Percentiles rank a stretch among this genome's conserved stretches.
Evolutionary conservation across 1,140 invertebrate genomes (phyloP).

Genomic region (Pomacea maculata): DNA sequence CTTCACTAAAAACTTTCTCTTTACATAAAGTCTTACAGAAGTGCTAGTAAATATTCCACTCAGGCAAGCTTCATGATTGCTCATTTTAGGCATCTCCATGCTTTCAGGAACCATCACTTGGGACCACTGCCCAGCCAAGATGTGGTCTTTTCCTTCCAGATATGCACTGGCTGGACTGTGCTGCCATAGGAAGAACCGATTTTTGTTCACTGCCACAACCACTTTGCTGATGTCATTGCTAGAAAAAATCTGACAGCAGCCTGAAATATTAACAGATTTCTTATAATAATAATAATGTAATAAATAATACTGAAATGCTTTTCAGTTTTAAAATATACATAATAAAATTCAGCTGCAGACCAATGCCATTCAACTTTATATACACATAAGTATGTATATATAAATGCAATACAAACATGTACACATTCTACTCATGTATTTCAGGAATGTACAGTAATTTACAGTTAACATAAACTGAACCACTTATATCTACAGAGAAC

Average conservation of each 20-base stretch:
- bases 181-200: slow-evolving; percentile 56
- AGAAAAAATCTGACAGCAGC: slow-evolving; percentile 40
- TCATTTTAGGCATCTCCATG: slow-evolving; percentile 39
- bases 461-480: too few species aligned
- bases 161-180: slow-evolving; percentile 38
- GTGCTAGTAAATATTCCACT: slow-evolving; percentile 51
- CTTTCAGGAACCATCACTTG: slow-evolving; percentile 41
- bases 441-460: too few species aligned
- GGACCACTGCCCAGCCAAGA: slow-evolving; percentile 54
- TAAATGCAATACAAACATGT: too few species aligned
- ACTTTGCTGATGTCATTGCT: slow-evolving; percentile 54
- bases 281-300: too few species aligned
- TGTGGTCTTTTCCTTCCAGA: slow-evolving; percentile 39
- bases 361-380: too few species aligned
- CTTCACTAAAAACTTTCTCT: background rate
- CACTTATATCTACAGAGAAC: too few species aligned
- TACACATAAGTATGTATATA: too few species aligned
- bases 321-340: too few species aligned
- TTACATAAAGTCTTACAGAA: slow-evolving; percentile 36
- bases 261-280: slow-evolving; percentile 26
- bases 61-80: slow-evolving; percentile 44
- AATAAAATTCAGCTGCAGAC: too few species aligned
- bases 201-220: slow-evolving; percentile 45
- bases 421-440: too few species aligned
- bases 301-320: too few species aligned